Evolutionary conservation across 1,140 invertebrate species (phyloP).

Genomic region (Trichoplusia ni): DNA sequence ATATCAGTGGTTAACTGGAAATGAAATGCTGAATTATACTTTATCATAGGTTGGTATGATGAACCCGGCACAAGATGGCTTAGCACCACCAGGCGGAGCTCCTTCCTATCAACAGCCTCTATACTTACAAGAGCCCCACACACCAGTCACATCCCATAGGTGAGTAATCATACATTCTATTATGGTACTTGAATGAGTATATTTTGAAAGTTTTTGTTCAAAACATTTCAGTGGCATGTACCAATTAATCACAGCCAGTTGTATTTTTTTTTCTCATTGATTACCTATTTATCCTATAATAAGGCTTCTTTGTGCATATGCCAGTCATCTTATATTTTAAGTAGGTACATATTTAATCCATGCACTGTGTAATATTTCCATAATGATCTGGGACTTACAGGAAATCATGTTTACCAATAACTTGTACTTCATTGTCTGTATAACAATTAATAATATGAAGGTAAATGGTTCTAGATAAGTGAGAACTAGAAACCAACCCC

Average conservation of each 20-base stretch:
- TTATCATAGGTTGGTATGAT: slow-evolving; percentile 81
- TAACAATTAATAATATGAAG: background rate
- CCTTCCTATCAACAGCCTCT: slow-evolving; percentile 86
- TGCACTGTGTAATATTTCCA: background rate
- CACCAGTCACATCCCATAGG: slow-evolving; percentile 80
- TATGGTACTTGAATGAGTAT: background rate
- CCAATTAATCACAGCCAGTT: no score
- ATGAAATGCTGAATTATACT: background rate
- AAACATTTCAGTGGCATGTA: no score
- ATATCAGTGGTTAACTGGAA: background rate
- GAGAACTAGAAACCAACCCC: no score
- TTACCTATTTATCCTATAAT: background rate
- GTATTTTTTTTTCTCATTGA: no score
- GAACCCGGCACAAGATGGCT: slow-evolving; percentile 85
- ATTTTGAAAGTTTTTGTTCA: no score
- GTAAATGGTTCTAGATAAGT: no score
- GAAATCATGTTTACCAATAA: no score
- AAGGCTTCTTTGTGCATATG: no score
- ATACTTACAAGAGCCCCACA: slow-evolving; percentile 83
- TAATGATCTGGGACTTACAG: slow-evolving; percentile 11
- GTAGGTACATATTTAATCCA: background rate
- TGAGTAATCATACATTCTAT: slow-evolving; percentile 36
- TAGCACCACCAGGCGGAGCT: slow-evolving; percentile 84
- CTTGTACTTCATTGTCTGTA: no score
- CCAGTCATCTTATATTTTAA: background rate